A percentile compares a stretch with the other conserved stretches of the same genome.
These are phyloP conservation scores for Prionace glauca DNA, from an alignment of 2,797 vertebrate species.

Conservation along the genomic window DNA sequence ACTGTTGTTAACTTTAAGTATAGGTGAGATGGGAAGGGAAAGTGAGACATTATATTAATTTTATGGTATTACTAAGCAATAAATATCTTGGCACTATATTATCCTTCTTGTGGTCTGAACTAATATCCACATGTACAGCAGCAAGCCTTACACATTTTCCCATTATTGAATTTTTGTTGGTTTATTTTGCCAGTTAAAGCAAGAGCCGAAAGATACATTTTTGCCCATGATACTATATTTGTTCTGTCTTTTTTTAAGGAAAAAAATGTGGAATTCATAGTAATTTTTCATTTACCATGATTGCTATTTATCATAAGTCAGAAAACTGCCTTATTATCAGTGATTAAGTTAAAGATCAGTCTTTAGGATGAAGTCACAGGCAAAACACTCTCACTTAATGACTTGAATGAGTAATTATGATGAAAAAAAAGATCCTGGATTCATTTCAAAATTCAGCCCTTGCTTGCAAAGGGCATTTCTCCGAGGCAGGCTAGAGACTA, in stretches of 20 bases:
- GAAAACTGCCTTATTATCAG: conserved; percentile 10
- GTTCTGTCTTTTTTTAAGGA: not conserved
- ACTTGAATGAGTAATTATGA: conserved; percentile 38
- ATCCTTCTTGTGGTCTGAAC: not conserved
- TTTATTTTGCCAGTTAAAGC: not conserved
- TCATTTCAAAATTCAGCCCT: conserved; percentile 35
- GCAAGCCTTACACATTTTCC: not conserved
- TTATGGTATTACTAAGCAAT: not conserved
- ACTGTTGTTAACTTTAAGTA: not conserved
- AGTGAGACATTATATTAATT: not conserved
- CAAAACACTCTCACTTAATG: conserved; percentile 35
- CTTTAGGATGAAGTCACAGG: conserved; percentile 21
- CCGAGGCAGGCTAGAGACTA: not conserved
- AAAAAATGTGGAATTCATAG: not conserved
- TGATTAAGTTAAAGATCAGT: conserved; percentile 35
- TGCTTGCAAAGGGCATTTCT: conserved; percentile 21
- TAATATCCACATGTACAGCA: not conserved
- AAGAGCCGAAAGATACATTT: not conserved
- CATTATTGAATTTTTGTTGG: not conserved
- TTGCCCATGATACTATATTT: too few relatives aligned
- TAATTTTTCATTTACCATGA: not conserved
- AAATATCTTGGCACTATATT: not conserved
- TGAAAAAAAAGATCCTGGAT: conserved; percentile 23
- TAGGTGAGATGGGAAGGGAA: not conserved
- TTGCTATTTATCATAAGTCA: not conserved